Evolutionary conservation across 92 coral and sea anemone species (phyloP), one percentile per base, ranked within the genome.

Genomic region (Parazoanthus swiftii): DNA sequence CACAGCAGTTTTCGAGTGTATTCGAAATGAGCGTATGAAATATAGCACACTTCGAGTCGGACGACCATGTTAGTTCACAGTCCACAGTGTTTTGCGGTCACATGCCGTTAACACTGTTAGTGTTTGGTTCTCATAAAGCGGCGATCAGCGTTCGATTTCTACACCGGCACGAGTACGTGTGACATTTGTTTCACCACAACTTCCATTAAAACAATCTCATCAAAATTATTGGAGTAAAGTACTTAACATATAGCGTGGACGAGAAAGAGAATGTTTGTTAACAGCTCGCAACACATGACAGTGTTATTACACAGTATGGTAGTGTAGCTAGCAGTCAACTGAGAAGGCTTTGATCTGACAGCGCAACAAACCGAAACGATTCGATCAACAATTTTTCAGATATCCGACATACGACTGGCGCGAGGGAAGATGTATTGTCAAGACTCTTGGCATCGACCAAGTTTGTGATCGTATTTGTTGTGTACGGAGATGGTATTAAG

Each of bases 321-420:
- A 71, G 11, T 48, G 51, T 6, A 48, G 51, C 10, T 36, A 1
- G 87, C 15, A 8, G 50, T 9, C 43, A 20, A 50, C 37, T 13
- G 39, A 43, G 56, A 48, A 44, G 21, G 6, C 16, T 63, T 63
- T 63, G 70, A 63, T 63, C 33, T 18, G 16, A 3, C 50, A 66
- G 56, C 10, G 20, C 25, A 42, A 71, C 51, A 68, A 66, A 67
- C 63, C 37, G 58, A 58, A 67, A 39, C 86, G 68, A 79, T 82
- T 36, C 63, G 35, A 38, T 37, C 58, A 84, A 84, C 38, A 72
- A 71, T n/a, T 72, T 83, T 46, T 37, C 36, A 46, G 75, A 84
- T 84, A 84, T 84, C 18, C 25, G 74, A 81, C 87, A 42, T n/a
- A 26, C 65, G 68, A 43, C 25, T 84, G 77, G 58, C 68, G 65